phyloP scores from a whole-genome alignment of 2,113 vertebrate species.

The Tychaedon coryphoeus region DNA sequence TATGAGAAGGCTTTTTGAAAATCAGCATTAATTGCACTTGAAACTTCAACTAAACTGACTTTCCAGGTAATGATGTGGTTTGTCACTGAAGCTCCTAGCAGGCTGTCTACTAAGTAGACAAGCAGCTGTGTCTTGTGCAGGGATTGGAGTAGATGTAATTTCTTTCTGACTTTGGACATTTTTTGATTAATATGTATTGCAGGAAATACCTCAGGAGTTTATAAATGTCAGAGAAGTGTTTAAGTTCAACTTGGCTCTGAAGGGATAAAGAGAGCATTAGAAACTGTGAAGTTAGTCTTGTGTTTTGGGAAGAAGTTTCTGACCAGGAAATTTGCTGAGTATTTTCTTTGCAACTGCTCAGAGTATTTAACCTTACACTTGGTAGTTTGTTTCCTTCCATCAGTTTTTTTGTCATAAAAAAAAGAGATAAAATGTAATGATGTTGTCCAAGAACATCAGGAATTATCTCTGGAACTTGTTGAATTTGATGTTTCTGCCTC shows the following conservation, averaged over 20 bases:
- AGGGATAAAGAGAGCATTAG: background rate
- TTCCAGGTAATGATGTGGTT: background rate
- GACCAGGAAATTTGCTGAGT: background rate
- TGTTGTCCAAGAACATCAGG: background rate
- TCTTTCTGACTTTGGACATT: background rate
- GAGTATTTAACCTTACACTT: background rate
- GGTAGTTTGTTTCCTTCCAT: background rate
- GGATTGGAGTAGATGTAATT: background rate
- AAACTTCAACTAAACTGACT: background rate
- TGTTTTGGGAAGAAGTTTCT: background rate
- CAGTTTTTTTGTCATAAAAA: background rate
- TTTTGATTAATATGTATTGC: background rate
- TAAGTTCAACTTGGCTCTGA: background rate
- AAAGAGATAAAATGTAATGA: background rate
- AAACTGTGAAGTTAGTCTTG: background rate
- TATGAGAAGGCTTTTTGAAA: background rate
- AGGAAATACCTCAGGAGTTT: background rate
- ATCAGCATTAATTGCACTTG: background rate
- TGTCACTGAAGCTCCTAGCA: background rate
- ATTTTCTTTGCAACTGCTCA: background rate
- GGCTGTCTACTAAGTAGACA: background rate
- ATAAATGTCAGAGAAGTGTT: background rate
- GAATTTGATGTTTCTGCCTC: background rate
- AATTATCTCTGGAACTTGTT: background rate
- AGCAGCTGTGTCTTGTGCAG: background rate